A percentile compares a stretch with the other conserved stretches of the same genome.
phyloP scores from a whole-genome alignment of 1,140 invertebrate genomes.

The Hirudo medicinalis region DNA sequence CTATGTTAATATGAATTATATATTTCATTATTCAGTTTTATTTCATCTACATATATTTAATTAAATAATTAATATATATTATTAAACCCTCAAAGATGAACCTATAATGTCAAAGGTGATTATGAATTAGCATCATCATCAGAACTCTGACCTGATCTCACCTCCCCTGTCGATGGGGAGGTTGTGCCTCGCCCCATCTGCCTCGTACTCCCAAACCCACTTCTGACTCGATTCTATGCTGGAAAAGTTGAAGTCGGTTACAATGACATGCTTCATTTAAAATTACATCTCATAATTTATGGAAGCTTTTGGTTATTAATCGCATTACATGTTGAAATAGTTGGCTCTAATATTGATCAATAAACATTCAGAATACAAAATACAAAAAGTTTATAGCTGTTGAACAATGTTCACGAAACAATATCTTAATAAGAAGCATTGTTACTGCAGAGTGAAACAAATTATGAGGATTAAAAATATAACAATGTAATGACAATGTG shows the following conservation, averaged over 20 bases:
- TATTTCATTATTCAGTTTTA: no score
- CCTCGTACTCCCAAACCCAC: conserved; percentile 88
- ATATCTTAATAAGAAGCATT: no score
- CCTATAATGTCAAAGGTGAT: no score
- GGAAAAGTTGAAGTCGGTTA: conserved; percentile 17
- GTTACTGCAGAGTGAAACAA: no score
- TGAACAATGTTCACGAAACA: background rate
- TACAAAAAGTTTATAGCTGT: background rate
- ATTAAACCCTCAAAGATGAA: no score
- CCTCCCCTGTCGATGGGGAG: conserved; percentile 53
- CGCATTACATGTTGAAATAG: no score
- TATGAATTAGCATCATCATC: background rate
- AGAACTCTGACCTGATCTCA: conserved; percentile 49
- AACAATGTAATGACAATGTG: conserved; percentile 24
- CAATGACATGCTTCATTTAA: conserved; percentile 11
- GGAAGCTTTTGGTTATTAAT: background rate
- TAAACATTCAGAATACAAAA: no score
- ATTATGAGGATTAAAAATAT: no score
- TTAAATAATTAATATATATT: no score
- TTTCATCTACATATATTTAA: no score
- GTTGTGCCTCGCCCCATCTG: conserved; percentile 65
- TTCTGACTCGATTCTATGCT: conserved; percentile 77
- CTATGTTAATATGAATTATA: no score
- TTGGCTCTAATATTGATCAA: no score
- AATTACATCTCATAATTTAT: background rate